Evolutionary conservation across 2,797 vertebrate genomes (phyloP).

Genomic region (Sitta carolinensis): DNA sequence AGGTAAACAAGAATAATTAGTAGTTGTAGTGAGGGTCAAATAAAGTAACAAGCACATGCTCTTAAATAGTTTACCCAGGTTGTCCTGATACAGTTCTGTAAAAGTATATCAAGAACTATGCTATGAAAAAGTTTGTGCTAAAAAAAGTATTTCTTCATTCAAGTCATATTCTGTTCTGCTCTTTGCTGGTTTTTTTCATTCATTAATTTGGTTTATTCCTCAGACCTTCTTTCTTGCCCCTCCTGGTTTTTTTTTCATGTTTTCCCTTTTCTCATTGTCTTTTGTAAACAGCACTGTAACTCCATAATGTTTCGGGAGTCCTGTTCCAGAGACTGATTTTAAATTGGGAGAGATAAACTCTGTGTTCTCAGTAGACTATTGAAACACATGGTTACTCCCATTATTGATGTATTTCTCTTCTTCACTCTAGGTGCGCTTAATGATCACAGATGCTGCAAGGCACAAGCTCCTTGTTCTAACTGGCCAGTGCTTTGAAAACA

Average conservation of each 20-base stretch:
- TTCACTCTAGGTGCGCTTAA: slow-evolving; percentile 85
- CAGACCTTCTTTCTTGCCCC: background rate
- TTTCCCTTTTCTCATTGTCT: background rate
- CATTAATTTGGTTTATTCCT: background rate
- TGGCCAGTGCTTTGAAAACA: slow-evolving; percentile 94
- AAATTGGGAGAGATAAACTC: background rate
- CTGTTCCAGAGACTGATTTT: background rate
- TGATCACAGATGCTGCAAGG: slow-evolving; percentile 93
- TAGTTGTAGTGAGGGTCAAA: background rate
- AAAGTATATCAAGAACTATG: background rate
- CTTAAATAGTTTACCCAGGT: background rate
- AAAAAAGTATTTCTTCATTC: background rate
- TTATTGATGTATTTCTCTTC: background rate
- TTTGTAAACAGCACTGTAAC: background rate
- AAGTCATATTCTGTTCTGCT: background rate
- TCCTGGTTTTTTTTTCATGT: background rate
- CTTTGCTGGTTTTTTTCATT: background rate
- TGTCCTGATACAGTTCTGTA: background rate
- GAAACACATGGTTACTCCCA: background rate
- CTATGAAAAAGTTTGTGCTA: background rate
- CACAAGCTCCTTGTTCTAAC: slow-evolving; percentile 94
- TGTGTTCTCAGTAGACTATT: background rate
- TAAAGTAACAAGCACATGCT: background rate
- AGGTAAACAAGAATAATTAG: background rate
- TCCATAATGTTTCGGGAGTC: background rate